Percentiles rank a stretch among this genome's conserved stretches.
Evolutionary conservation across 2,888 invertebrate genomes (phyloP).

Genomic region (Malachius bipustulatus): DNA sequence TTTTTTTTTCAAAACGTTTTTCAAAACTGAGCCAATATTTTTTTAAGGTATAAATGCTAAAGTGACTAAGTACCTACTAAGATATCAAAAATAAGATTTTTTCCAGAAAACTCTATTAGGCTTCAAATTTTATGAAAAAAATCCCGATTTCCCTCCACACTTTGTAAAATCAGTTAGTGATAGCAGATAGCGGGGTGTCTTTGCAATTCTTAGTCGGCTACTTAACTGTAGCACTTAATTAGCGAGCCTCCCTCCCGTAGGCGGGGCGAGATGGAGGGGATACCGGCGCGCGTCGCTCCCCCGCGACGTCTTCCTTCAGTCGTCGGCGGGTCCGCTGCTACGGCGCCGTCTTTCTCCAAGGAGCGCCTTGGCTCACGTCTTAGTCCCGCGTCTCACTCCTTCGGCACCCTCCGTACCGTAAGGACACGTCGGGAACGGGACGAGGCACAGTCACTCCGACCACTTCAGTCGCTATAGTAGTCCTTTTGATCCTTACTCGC

Average conservation of each 20-base stretch:
- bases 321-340: conserved; percentile 37
- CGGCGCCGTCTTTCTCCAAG: conserved; percentile 34
- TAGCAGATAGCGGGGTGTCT: too few species aligned
- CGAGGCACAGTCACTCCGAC: conserved; percentile 22
- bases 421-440: conserved; percentile 30
- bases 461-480: background rate
- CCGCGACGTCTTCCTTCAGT: conserved; percentile 39
- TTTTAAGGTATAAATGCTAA: too few species aligned
- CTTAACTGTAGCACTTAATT: conserved; percentile 38
- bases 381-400: conserved; percentile 37
- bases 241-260: conserved; percentile 33
- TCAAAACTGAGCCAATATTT: too few species aligned
- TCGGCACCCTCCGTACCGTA: conserved; percentile 36
- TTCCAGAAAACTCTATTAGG: too few species aligned
- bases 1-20: too few species aligned
- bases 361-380: conserved; percentile 37
- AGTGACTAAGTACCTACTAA: too few species aligned
- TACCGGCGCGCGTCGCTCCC: conserved; percentile 33
- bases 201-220: conserved; percentile 37
- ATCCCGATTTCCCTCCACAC: too few species aligned
- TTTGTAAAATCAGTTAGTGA: too few species aligned
- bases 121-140: too few species aligned
- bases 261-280: conserved; percentile 31
- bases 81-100: too few species aligned
- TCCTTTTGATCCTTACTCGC: background rate